Conservation (phyloP, 2,797 vertebrate species). For the Lophura swinhoii region DNA sequence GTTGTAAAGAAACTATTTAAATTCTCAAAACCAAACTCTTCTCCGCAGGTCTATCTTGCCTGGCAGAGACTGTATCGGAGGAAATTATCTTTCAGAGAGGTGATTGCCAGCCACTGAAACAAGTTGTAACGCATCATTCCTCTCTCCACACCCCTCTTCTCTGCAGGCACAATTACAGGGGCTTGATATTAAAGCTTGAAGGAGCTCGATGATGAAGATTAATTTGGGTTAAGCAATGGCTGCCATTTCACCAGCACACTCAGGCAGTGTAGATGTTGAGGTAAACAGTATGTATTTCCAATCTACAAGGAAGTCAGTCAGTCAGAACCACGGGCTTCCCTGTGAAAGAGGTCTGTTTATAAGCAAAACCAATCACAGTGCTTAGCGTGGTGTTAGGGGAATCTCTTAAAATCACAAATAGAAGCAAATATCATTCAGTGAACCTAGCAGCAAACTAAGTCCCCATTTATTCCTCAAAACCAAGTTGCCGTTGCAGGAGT, state of each 20-base stretch:
- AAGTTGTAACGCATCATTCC: background rate
- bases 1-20: background rate
- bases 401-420: background rate
- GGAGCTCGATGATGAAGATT: background rate
- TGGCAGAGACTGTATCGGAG: background rate
- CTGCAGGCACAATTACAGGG: background rate
- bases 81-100: background rate
- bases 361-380: background rate
- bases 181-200: background rate
- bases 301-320: background rate
- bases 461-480: background rate
- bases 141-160: background rate
- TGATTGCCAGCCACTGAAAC: background rate
- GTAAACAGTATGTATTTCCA: background rate
- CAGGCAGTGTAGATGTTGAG: background rate
- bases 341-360: background rate
- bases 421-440: background rate
- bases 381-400: background rate
- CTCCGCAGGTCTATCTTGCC: background rate
- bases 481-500: background rate
- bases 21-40: background rate
- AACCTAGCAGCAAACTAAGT: background rate
- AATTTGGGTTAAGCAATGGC: background rate
- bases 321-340: background rate
- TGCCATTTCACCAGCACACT: constrained; percentile 1